Base-by-base conservation (phyloP, 2,113 vertebrate species). In the Elanus axillaris region DNA sequence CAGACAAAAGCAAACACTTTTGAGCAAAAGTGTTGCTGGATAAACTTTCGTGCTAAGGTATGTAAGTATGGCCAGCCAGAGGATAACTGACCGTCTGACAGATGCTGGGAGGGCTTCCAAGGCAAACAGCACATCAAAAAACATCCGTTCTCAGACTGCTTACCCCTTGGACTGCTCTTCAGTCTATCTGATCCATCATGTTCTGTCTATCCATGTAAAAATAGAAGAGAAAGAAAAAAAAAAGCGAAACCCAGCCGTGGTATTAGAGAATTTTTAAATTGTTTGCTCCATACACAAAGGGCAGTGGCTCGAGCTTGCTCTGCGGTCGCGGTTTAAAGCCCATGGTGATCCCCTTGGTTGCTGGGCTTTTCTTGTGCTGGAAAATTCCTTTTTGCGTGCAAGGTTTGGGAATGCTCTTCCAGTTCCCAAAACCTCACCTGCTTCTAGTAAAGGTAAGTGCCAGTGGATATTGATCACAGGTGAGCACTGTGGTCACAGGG, bases 21-120 rank as follows among this genome's bases (percentile, higher is more conserved):
- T 7, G 8, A 68, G 85, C 34, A 56, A 25, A 56, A 69, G 40
- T 2, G 0, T 19, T 13, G 4, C 26, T 17, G 52, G 47, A 2
- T 25, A 21, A 47, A 29, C 0, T 2, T 26, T 17, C 9, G 10
- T 8, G 17, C 40, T 32, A 47, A 86, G 66, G 75, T 52, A 13
- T 15, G 34, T 16, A 26, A 71, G 71, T 8, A 22, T 0, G 0
- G 94, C 47, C 91, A 80, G 93, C 21, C 91, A 75, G 86, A 32
- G 86, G 89, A 32, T n/a, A 42, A 18, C n/a, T 34, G 83, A 47
- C 62, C 52, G 21, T 55, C 62, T 60, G 91, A 72, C 52, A 90
- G 71, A 45, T 6, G 79, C 91, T 83, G 95, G 93, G 93, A 91
- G 59, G 75, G 86, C 43, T 67, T 95, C 93, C 93, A 97, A 88